Conservation (phyloP, 2,797 vertebrate species). For the Smutsia gigantea region DNA sequence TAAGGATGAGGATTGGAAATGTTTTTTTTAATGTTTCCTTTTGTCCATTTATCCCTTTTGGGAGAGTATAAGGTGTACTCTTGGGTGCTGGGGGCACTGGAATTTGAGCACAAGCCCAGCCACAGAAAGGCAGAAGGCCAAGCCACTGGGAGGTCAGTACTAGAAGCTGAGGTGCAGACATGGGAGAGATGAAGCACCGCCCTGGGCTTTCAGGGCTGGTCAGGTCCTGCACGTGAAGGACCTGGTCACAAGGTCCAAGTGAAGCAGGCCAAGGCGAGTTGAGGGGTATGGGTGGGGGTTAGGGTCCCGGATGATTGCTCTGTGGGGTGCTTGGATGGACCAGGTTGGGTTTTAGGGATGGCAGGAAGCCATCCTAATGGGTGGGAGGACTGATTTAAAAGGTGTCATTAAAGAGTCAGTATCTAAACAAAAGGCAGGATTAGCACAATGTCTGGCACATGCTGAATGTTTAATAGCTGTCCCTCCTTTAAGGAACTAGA, state of each 20-base stretch:
- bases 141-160: fast-evolving
- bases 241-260: no score
- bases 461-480: no score
- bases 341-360: background rate
- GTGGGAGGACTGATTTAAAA: background rate
- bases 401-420: background rate
- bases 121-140: background rate
- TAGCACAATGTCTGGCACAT: background rate
- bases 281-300: no score
- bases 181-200: no score
- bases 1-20: background rate
- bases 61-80: background rate
- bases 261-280: background rate
- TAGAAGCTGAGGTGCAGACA: background rate
- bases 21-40: background rate
- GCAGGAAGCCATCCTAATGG: background rate
- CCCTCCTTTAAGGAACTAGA: background rate
- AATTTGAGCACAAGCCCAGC: background rate
- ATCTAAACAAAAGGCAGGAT: background rate
- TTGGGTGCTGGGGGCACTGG: background rate
- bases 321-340: no score
- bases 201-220: background rate
- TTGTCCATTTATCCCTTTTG: background rate
- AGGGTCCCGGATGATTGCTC: background rate
- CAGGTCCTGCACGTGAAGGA: no score